A percentile compares a stretch with the other conserved stretches of the same genome.
These are phyloP conservation scores for Drosophila bunnanda DNA, from an alignment of 2,888 invertebrate species.

Conservation along the genomic window DNA sequence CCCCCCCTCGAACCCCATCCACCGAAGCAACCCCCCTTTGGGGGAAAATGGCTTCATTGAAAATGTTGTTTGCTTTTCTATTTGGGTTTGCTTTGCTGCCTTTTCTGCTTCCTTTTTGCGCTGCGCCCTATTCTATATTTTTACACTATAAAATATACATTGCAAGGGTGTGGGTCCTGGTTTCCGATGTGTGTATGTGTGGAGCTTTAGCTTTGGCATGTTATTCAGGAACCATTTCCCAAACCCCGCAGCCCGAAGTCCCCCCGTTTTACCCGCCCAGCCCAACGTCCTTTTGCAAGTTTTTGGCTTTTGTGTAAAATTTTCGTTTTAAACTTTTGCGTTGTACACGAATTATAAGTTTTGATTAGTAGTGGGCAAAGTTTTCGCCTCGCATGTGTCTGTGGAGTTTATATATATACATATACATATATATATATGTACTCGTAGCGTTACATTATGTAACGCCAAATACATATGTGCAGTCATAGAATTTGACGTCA, in stretches of 20 bases:
- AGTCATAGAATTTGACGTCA: conserved; percentile 71
- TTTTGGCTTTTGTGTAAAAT: conserved; percentile 79
- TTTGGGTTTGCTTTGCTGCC: conserved; percentile 71
- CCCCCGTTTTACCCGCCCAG: background rate
- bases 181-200: conserved; percentile 36
- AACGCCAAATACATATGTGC: conserved; percentile 42
- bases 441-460: conserved; percentile 25
- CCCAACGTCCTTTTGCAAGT: conserved; percentile 47
- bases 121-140: conserved; percentile 76
- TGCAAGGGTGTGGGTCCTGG: conserved; percentile 53
- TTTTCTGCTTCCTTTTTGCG: conserved; percentile 57
- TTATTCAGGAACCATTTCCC: conserved; percentile 30
- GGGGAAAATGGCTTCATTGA: conserved; percentile 79
- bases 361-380: conserved; percentile 80
- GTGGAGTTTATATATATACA: conserved; percentile 24
- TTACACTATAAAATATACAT: conserved; percentile 80
- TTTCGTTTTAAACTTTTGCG: conserved; percentile 78
- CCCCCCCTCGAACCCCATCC: background rate
- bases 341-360: conserved; percentile 81
- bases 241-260: background rate
- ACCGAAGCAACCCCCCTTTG: conserved; percentile 21
- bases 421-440: background rate
- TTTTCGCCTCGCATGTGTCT: conserved; percentile 57
- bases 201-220: conserved; percentile 31
- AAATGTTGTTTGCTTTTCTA: conserved; percentile 80